These are phyloP conservation scores for Cassiopea andromeda DNA, from an alignment of 30 jellyfish, hydroid and myxozoan species.

Conservation along the genomic window DNA sequence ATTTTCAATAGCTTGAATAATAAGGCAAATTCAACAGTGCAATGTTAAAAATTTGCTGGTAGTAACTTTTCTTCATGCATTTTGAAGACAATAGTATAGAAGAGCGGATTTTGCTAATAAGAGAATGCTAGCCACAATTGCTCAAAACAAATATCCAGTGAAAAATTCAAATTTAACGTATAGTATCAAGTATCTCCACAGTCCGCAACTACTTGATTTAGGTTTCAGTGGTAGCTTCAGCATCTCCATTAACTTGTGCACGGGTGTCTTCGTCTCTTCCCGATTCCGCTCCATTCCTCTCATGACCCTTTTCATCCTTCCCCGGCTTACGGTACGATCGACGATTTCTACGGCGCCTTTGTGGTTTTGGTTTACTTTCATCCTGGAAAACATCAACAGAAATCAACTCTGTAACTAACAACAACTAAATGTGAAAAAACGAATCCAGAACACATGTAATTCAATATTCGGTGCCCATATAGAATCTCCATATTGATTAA, in stretches of 20 bases:
- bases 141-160: slow-evolving; percentile 4
- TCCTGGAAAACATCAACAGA: slow-evolving; percentile 13
- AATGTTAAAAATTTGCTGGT: not conserved
- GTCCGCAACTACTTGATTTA: slow-evolving; percentile 1
- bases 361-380: slow-evolving; percentile 34
- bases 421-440: no score
- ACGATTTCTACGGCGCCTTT: slow-evolving; percentile 62
- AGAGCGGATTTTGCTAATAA: not conserved
- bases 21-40: not conserved
- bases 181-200: slow-evolving; percentile 32
- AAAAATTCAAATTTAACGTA: slow-evolving; percentile 24
- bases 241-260: slow-evolving; percentile 59
- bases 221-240: slow-evolving; percentile 16
- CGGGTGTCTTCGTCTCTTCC: slow-evolving; percentile 38
- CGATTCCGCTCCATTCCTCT: slow-evolving; percentile 11
- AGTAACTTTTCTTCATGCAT: not conserved
- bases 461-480: no score
- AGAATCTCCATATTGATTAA: no score
- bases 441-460: no score
- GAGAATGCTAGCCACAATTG: slow-evolving; percentile 20
- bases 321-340: slow-evolving; percentile 31
- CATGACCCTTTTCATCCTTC: slow-evolving; percentile 29
- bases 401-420: not conserved
- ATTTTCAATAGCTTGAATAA: no score
- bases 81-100: not conserved